These are phyloP conservation scores for Antheraea yamamai DNA, from an alignment of 2,888 invertebrate genomes.

Conservation along the genomic window DNA sequence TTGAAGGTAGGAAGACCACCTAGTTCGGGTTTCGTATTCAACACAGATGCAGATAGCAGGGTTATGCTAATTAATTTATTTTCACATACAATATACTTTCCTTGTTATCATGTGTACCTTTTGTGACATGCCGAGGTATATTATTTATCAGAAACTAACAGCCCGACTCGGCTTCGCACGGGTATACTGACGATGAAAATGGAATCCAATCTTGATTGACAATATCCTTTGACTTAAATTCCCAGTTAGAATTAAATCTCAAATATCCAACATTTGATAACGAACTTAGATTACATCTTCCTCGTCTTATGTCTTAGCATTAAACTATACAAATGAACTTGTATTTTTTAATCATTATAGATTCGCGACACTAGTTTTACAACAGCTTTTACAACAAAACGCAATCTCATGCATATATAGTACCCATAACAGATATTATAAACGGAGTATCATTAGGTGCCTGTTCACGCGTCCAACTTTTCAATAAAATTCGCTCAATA, in stretches of 20 bases:
- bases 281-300: no score
- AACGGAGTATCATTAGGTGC: background rate
- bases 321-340: no score
- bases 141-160: conserved; percentile 36
- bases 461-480: background rate
- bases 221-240: background rate
- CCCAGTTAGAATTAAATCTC: background rate
- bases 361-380: no score
- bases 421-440: background rate
- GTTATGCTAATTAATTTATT: conserved; percentile 69
- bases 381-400: background rate
- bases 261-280: background rate
- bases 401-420: background rate
- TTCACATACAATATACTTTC: conserved; percentile 49
- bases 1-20: conserved; percentile 50
- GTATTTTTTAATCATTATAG: no score
- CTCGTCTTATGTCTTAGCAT: no score
- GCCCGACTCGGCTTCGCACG: no score
- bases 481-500: background rate
- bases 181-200: no score
- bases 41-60: conserved; percentile 43
- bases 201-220: no score
- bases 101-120: conserved; percentile 35
- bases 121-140: conserved; percentile 46
- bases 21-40: conserved; percentile 34